Base-by-base conservation (phyloP, 2,113 vertebrate genomes). In the Xenotilapia flavipinnis region DNA sequence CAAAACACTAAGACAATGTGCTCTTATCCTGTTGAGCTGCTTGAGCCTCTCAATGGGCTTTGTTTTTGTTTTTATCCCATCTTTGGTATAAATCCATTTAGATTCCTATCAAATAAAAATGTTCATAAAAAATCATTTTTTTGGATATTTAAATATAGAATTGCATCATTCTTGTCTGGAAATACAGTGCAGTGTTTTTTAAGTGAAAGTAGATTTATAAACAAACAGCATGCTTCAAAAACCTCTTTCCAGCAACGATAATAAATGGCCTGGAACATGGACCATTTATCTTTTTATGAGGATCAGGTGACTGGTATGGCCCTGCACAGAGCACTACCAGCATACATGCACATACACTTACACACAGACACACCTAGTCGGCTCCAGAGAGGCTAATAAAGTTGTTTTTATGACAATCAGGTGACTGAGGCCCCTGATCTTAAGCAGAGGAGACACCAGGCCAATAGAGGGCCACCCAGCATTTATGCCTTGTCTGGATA, bases 361-460 rank as follows among this genome's bases (percentile, higher is more conserved):
- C 65, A 87, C 56, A 80, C 79, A 83, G 17, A 80, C 84, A 83
- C 60, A 79, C 11, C 40, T 31, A 79, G 33, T 85, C 81, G 87
- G 90, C 85, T 90, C 96, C 91, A 95, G 96, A 96, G 94, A 94
- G 95, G 95, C 96, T 95, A 96, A 95, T 98, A 97, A 98, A 98
- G 90, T 89, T 87, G 93, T 91, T 97, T 98, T 98, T 97, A 98
- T 96, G 96, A 89, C 95, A 94, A 87, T 97, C 96, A 94, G 95
- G 94, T 95, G 95, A 95, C 92, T 86, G 89, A 89, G 80, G 83
- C 91, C 93, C 95, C 96, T 95, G 96, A 96, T 95, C 88, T 95
- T 97, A 86, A 98, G 97, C 97, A 96, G 95, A 98, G 97, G 96
- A 97, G 97, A 98, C 97, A 97, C 95, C 94, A 94, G 93, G 95